phyloP scores from a whole-genome alignment of 2,888 invertebrate genomes.

The Hesperia comma region DNA sequence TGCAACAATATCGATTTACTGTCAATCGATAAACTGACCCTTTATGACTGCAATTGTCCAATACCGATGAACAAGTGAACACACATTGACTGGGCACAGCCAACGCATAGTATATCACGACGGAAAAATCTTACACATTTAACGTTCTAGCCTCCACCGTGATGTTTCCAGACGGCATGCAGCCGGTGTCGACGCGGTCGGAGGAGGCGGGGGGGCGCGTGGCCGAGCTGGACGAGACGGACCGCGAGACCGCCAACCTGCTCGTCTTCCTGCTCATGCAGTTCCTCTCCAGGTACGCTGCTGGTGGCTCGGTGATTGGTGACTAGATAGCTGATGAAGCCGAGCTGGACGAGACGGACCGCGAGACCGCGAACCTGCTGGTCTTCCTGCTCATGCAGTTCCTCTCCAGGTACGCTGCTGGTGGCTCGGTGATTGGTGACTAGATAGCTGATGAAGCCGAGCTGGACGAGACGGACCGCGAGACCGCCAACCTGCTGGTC shows the following conservation, averaged over 20 bases:
- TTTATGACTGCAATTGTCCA: no score
- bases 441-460: conserved; percentile 97
- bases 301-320: conserved; percentile 91
- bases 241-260: conserved; percentile 97
- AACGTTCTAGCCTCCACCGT: no score
- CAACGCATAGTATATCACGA: no score
- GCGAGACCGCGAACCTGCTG: conserved; percentile 96
- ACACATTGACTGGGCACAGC: no score
- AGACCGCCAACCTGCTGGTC: conserved; percentile 96
- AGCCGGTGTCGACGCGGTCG: conserved; percentile 91
- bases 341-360: conserved; percentile 96
- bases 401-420: conserved; percentile 86
- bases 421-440: no score
- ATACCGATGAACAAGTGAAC: no score
- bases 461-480: conserved; percentile 96
- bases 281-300: conserved; percentile 93
- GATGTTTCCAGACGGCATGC: conserved; percentile 92
- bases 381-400: conserved; percentile 99
- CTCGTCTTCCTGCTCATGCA: conserved; percentile 98
- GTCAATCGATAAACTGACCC: no score
- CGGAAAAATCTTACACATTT: no score
- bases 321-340: no score
- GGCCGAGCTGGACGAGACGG: conserved; percentile 96
- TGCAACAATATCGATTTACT: no score
- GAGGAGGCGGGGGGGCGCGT: no score